These are phyloP conservation scores for Aspiorhynchus laticeps DNA, from an alignment of 2,113 vertebrate species.

Conservation along the genomic window DNA sequence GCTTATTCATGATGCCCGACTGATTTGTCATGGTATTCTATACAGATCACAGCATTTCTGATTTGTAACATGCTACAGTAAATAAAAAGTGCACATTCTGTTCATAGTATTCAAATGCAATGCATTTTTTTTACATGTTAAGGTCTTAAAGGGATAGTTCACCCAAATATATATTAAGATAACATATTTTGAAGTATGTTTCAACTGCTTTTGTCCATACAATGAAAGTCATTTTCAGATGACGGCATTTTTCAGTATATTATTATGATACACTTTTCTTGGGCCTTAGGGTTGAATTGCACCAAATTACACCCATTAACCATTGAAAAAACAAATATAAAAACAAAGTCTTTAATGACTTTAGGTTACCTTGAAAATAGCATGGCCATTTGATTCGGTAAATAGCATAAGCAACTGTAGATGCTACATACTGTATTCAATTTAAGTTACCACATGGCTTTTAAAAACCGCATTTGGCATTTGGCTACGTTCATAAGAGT, in stretches of 20 bases:
- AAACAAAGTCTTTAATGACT: background rate
- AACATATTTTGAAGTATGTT: background rate
- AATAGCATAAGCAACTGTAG: background rate
- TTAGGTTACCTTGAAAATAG: background rate
- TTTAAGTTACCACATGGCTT: background rate
- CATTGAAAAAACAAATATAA: background rate
- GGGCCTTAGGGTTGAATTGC: background rate
- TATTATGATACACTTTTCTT: background rate
- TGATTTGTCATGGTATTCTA: background rate
- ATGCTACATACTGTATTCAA: background rate
- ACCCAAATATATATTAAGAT: background rate
- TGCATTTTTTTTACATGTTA: background rate
- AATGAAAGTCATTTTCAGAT: background rate
- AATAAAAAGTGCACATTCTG: background rate
- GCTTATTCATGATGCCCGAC: background rate
- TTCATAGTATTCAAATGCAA: background rate
- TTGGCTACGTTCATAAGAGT: background rate
- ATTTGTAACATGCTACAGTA: background rate
- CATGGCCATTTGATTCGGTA: background rate
- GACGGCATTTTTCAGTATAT: too few relatives aligned
- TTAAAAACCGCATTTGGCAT: background rate
- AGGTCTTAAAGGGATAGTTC: background rate
- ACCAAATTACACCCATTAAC: background rate
- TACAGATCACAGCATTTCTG: background rate
- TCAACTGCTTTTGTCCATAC: background rate